These are phyloP conservation scores for Cyrtorhinus lividipennis DNA, from an alignment of 1,140 invertebrate species.

Conservation along the genomic window DNA sequence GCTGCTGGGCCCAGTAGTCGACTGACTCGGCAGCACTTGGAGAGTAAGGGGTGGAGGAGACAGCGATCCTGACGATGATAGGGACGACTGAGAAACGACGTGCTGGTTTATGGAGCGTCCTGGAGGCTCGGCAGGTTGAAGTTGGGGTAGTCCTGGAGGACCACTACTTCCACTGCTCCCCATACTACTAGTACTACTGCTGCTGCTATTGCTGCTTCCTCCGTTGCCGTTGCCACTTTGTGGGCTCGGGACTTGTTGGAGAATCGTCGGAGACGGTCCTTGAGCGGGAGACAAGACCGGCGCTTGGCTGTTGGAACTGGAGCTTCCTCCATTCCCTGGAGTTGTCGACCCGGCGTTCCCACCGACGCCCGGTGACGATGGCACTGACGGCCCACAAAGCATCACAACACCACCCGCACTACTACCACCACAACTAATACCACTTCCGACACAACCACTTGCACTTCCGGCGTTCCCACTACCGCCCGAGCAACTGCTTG, in stretches of 20 bases:
- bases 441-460: background rate
- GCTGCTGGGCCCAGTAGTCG: background rate
- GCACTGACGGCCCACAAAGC: background rate
- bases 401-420: background rate
- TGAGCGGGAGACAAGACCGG: conserved; percentile 26
- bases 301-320: conserved; percentile 34
- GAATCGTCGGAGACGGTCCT: background rate
- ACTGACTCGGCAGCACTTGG: background rate
- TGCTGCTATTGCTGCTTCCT: no score
- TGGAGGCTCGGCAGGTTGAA: background rate
- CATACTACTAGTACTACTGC: no score
- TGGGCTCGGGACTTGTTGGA: background rate
- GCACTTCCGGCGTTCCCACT: background rate
- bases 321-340: conserved; percentile 27
- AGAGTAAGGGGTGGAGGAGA: background rate
- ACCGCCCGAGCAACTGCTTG: background rate
- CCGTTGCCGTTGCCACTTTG: background rate
- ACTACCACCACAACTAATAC: background rate
- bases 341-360: conserved; percentile 25
- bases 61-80: background rate
- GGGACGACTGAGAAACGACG: background rate
- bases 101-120: background rate
- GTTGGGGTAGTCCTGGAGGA: background rate
- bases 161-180: no score
- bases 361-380: conserved; percentile 28